phyloP scores from a whole-genome alignment of 2,888 invertebrate species.

The Brassicogethes aeneus region DNA sequence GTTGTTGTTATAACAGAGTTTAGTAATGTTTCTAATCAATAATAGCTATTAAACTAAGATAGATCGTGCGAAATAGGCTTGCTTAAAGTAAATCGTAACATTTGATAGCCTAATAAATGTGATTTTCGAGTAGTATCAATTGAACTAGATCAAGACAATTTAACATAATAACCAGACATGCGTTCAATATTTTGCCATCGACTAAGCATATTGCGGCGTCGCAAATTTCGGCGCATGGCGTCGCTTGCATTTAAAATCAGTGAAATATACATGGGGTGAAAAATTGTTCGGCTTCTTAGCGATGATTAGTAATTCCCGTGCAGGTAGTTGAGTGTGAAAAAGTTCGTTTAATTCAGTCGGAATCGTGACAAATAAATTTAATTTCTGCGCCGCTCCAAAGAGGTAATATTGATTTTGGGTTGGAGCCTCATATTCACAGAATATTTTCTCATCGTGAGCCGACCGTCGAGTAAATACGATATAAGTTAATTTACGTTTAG shows the following conservation, averaged over 20 bases:
- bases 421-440: constrained; percentile 18
- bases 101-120: too few species aligned
- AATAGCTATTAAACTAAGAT: too few species aligned
- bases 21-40: too few species aligned
- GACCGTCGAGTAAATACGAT: not conserved
- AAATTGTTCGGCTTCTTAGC: not conserved
- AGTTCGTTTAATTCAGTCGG: too few species aligned
- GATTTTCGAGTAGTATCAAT: too few species aligned
- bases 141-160: not conserved
- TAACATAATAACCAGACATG: constrained; percentile 17
- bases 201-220: constrained; percentile 31
- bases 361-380: constrained; percentile 1
- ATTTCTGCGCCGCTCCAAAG: constrained; percentile 28
- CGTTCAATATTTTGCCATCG: constrained; percentile 33
- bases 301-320: not conserved
- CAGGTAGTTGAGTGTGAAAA: too few species aligned
- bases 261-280: constrained; percentile 9
- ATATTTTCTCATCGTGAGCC: not conserved
- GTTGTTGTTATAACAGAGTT: not conserved
- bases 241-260: constrained; percentile 18
- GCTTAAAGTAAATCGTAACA: not conserved
- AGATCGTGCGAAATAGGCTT: too few species aligned
- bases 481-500: not conserved
- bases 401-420: constrained; percentile 36
- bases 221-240: constrained; percentile 32